Conservation (phyloP, 2,113 vertebrate species). For the Mormyrus iriodes region DNA sequence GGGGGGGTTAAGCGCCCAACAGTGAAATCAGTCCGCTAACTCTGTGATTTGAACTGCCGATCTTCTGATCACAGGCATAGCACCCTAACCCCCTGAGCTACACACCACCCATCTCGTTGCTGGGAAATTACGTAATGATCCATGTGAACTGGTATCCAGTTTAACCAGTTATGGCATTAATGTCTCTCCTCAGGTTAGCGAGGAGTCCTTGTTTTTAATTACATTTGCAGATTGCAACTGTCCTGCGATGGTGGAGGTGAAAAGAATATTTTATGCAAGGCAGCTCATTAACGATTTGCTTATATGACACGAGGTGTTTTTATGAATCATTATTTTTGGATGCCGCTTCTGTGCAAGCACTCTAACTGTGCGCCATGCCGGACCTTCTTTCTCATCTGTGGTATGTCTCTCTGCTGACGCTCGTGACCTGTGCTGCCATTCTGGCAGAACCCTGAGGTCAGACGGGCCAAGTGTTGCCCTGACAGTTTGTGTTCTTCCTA, state of each 20-base stretch:
- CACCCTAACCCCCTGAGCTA: background rate
- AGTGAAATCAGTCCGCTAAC: background rate
- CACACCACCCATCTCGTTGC: background rate
- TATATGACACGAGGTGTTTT: background rate
- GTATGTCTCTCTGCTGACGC: background rate
- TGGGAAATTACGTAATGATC: background rate
- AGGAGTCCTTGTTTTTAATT: background rate
- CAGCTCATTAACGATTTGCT: background rate
- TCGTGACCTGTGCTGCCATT: background rate
- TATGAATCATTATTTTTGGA: slow-evolving; percentile 9
- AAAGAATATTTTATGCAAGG: background rate
- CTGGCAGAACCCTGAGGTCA: background rate
- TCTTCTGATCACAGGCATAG: background rate
- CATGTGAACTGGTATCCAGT: background rate
- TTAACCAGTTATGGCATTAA: background rate
- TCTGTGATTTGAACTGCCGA: background rate
- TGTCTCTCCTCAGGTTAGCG: background rate
- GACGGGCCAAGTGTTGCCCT: background rate
- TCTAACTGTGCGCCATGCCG: background rate
- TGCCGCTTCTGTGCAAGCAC: background rate
- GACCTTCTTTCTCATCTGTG: background rate
- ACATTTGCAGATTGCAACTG: background rate
- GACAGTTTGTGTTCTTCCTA: background rate
- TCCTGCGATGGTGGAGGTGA: background rate
- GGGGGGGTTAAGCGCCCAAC: background rate